Percentiles rank a stretch among this genome's conserved stretches.
Evolutionary conservation across 2,888 invertebrate species (phyloP).

Genomic region (Xanthia icteritia): DNA sequence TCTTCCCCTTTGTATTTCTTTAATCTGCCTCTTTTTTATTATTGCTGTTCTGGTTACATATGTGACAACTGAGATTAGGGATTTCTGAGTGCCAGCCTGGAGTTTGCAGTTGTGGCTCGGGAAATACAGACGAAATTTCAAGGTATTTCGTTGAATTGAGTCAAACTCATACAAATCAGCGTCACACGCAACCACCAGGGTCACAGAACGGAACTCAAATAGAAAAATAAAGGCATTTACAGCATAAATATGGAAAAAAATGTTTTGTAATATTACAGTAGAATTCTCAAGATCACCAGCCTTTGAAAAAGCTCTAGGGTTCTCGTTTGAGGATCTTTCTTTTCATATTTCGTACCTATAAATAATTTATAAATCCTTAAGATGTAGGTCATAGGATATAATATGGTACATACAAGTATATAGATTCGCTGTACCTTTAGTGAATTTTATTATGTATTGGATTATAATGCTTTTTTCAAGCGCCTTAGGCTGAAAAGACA

Average conservation of each 20-base stretch:
- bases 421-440: not conserved
- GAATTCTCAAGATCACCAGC: conserved; percentile 15
- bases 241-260: not conserved
- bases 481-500: too few relatives aligned
- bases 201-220: not conserved
- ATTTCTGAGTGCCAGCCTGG: not conserved
- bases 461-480: too few relatives aligned
- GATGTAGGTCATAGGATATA: not conserved
- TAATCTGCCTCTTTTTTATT: too few relatives aligned
- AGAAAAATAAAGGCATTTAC: not conserved
- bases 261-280: conserved; percentile 10
- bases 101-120: not conserved
- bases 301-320: conserved; percentile 18
- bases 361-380: conserved; percentile 34
- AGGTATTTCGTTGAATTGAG: not conserved
- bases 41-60: not conserved
- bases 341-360: conserved; percentile 11
- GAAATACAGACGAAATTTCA: not conserved
- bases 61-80: not conserved
- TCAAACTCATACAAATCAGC: not conserved
- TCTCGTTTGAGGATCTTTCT: conserved; percentile 10
- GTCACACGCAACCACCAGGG: not conserved
- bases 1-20: too few relatives aligned
- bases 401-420: too few relatives aligned
- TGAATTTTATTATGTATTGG: not conserved